Evolutionary conservation across 2,888 invertebrate species (phyloP).

Genomic region (Patella depressa): DNA sequence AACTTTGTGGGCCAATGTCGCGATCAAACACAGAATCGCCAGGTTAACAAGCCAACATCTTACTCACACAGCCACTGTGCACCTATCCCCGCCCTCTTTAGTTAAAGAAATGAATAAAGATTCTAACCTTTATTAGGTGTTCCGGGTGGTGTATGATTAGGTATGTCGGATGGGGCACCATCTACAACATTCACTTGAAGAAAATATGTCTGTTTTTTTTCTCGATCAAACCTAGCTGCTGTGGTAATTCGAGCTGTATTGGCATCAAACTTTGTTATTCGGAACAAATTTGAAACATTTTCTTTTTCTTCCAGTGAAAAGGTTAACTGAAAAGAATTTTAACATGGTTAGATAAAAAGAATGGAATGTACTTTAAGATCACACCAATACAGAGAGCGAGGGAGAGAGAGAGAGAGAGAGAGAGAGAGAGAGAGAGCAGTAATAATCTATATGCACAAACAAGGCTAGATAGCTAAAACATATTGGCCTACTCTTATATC

Average conservation of each 20-base stretch:
- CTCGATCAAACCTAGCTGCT: slow-evolving; percentile 36
- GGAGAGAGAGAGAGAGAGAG: neutral
- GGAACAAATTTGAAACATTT: slow-evolving; percentile 9
- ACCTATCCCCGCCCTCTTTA: no score
- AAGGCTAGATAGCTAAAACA: neutral
- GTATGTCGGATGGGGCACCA: slow-evolving; percentile 93
- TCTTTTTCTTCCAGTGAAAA: slow-evolving; percentile 10
- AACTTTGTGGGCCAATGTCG: no score
- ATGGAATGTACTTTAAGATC: neutral
- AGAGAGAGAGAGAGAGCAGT: neutral
- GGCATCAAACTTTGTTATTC: slow-evolving; percentile 18
- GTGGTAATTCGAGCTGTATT: slow-evolving; percentile 40
- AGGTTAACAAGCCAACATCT: no score
- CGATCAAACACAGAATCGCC: no score
- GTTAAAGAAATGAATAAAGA: no score
- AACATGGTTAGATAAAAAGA: neutral
- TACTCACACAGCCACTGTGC: no score
- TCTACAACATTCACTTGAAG: slow-evolving; percentile 97
- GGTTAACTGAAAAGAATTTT: neutral
- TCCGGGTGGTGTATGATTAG: slow-evolving; percentile 89
- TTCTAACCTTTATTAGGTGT: slow-evolving; percentile 90
- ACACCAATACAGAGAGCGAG: no score
- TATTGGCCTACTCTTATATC: no score
- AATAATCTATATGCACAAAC: neutral
- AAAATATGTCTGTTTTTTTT: slow-evolving; percentile 78